Conservation (phyloP, 1,140 invertebrate species). For the Atopsyche davidsoni region DNA sequence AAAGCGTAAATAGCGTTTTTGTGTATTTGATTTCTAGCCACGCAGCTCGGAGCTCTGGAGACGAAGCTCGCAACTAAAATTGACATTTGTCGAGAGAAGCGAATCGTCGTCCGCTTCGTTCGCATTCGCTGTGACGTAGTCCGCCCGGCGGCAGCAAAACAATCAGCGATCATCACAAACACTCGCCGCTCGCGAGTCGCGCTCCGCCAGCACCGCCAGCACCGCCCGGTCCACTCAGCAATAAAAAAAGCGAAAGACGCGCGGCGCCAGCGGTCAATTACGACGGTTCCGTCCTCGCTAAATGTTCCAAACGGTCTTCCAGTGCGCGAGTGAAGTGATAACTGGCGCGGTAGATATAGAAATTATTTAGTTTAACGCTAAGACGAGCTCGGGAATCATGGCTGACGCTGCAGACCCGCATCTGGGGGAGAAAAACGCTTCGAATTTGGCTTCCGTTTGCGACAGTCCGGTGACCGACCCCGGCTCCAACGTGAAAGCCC, state of each 20-base stretch:
- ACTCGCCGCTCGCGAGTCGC: no score
- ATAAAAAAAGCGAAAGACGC: no score
- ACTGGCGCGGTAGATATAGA: not conserved
- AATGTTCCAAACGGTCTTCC: not conserved
- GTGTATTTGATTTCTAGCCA: not conserved
- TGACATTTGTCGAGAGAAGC: constrained; percentile 13
- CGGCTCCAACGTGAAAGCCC: constrained; percentile 39
- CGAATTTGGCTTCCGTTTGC: constrained; percentile 29
- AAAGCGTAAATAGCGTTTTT: not conserved
- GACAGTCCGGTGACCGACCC: constrained; percentile 49
- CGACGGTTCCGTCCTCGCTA: not conserved
- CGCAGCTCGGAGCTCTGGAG: constrained; percentile 3
- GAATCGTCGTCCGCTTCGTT: no score
- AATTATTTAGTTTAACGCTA: not conserved
- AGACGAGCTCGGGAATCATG: constrained; percentile 12
- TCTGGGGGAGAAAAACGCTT: constrained; percentile 6
- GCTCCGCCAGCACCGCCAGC: no score
- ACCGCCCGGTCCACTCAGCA: no score
- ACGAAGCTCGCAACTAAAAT: constrained; percentile 11
- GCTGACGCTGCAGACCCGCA: constrained; percentile 20
- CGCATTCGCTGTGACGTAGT: no score
- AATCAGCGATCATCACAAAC: no score
- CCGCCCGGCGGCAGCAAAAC: no score
- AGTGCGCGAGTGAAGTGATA: not conserved
- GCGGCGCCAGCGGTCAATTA: not conserved